Percentiles rank a stretch among this genome's conserved stretches.
phyloP scores from a whole-genome alignment of 1,140 invertebrate species.

The Idris sp. region DNA sequence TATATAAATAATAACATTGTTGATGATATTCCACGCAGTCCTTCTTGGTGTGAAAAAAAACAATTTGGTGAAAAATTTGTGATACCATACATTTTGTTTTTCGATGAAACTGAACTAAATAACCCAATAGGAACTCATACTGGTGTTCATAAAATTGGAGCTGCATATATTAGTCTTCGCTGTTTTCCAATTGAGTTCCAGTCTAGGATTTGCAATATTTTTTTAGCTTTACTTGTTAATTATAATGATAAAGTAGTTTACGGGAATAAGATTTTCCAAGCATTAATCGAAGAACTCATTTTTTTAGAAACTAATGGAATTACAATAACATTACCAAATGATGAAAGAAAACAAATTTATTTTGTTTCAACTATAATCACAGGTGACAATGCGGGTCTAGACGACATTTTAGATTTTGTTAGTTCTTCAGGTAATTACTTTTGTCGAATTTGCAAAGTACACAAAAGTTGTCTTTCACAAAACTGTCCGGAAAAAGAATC shows the following conservation, averaged over 20 bases:
- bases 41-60: constrained; percentile 34
- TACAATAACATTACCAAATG: constrained; percentile 20
- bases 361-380: constrained; percentile 40
- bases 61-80: constrained; percentile 44
- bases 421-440: constrained; percentile 35
- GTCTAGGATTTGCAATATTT: constrained; percentile 56
- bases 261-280: too few relatives aligned
- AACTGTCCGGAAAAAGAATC: neutral
- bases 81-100: constrained; percentile 56
- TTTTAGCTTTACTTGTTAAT: constrained; percentile 57
- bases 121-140: constrained; percentile 61
- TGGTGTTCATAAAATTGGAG: constrained; percentile 59
- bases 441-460: neutral
- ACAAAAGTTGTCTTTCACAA: neutral
- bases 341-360: constrained; percentile 30
- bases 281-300: constrained; percentile 38
- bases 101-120: constrained; percentile 62
- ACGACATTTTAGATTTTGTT: constrained; percentile 42
- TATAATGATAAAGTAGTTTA: constrained; percentile 25
- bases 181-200: constrained; percentile 59
- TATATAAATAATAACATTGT: constrained; percentile 3
- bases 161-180: constrained; percentile 53
- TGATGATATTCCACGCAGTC: constrained; percentile 33
- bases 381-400: constrained; percentile 51
- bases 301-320: constrained; percentile 46